Percentiles rank a stretch among this genome's conserved stretches.
Conservation (phyloP, 1,140 invertebrate species). For the Drosophila ironensis region DNA sequence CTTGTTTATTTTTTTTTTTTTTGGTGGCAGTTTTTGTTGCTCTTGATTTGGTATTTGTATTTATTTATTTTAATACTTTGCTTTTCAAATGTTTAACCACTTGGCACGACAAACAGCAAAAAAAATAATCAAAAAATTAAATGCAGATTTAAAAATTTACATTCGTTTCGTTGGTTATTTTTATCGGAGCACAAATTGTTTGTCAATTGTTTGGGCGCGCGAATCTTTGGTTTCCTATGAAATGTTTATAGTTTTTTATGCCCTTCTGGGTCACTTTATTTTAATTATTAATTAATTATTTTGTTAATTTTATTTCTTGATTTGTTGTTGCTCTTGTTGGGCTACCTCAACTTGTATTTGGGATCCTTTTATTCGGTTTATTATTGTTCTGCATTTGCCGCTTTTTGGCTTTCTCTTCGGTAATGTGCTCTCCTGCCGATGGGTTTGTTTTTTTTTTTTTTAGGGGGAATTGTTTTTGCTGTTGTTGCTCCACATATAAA, state of each 20-base stretch:
- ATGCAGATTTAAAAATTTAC: background rate
- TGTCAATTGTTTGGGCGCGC: background rate
- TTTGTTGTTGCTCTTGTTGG: background rate
- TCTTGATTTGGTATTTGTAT: constrained; percentile 8
- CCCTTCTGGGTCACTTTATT: background rate
- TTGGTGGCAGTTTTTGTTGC: too few relatives aligned
- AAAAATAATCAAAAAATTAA: constrained; percentile 32
- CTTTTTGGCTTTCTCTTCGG: background rate
- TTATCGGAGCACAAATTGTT: background rate
- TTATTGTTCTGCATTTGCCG: constrained; percentile 14
- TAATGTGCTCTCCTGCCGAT: background rate
- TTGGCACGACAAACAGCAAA: constrained; percentile 24
- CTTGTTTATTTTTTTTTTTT: constrained; percentile 26
- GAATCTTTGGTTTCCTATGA: background rate
- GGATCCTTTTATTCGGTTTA: background rate
- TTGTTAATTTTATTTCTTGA: background rate
- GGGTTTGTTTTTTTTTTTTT: background rate
- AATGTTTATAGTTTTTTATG: background rate
- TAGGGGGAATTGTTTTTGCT: constrained; percentile 12
- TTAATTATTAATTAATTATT: background rate
- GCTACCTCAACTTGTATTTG: constrained; percentile 10
- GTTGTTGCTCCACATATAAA: constrained; percentile 3
- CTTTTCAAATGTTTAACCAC: constrained; percentile 14
- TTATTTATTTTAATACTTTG: background rate
- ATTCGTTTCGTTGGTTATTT: background rate